Evolutionary conservation across 2,113 vertebrate species (phyloP).

Genomic region (Poecile atricapillus): DNA sequence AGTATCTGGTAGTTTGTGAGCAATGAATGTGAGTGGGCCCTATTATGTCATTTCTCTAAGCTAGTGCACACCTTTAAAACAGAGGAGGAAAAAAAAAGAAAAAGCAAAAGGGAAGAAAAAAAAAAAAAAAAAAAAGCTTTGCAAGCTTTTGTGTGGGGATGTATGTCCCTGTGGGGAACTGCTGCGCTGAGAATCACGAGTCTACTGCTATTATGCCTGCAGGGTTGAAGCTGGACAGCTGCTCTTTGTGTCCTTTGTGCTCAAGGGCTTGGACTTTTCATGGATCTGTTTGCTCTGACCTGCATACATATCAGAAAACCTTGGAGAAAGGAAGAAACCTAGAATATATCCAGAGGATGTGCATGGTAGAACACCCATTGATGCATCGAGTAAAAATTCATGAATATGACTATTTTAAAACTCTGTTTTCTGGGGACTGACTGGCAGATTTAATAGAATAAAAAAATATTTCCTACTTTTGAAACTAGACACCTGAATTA

Average conservation of each 20-base stretch:
- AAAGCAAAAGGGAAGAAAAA: background rate
- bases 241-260: slow-evolving; percentile 37
- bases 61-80: background rate
- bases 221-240: slow-evolving; percentile 3
- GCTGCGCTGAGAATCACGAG: background rate
- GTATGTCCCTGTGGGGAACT: slow-evolving; percentile 5
- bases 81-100: background rate
- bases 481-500: background rate
- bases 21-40: background rate
- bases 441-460: background rate
- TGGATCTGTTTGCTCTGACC: slow-evolving; percentile 11
- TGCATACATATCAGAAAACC: background rate
- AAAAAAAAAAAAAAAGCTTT: background rate
- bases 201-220: background rate
- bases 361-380: background rate
- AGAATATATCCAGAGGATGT: background rate
- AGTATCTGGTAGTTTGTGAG: background rate
- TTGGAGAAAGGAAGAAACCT: background rate
- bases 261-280: background rate
- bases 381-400: background rate
- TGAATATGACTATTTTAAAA: background rate
- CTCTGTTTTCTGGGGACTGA: background rate
- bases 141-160: slow-evolving; percentile 21
- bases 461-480: background rate
- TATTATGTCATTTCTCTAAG: background rate